Evolutionary conservation across 1,140 invertebrate species (phyloP).

Genomic region (Cyrtorhinus lividipennis): DNA sequence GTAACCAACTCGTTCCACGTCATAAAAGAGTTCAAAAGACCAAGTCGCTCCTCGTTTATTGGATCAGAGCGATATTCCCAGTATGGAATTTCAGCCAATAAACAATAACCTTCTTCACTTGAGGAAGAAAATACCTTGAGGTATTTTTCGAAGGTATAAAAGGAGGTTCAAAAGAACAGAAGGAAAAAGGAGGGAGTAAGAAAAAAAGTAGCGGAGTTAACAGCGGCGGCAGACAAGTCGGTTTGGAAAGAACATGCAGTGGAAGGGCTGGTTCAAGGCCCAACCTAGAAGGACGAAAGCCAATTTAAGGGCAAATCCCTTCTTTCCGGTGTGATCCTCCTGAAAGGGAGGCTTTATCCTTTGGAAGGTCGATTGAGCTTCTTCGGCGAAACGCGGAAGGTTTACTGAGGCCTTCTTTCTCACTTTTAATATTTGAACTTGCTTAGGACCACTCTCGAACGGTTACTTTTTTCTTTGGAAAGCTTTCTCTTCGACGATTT

Average conservation of each 20-base stretch:
- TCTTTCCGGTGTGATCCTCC: slow-evolving; percentile 14
- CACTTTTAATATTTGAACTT: slow-evolving; percentile 16
- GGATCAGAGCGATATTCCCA: too few species aligned
- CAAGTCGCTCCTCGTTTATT: too few species aligned
- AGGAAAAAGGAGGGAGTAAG: not conserved
- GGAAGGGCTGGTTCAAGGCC: not conserved
- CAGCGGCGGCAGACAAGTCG: not conserved
- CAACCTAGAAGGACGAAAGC: slow-evolving; percentile 8
- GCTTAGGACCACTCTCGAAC: too few species aligned
- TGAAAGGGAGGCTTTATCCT: slow-evolving; percentile 13
- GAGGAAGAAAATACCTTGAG: too few species aligned
- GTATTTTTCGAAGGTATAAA: too few species aligned
- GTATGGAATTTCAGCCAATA: too few species aligned
- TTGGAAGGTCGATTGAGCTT: slow-evolving; percentile 13
- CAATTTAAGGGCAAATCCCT: slow-evolving; percentile 16
- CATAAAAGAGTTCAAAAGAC: too few species aligned
- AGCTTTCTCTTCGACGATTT: not conserved
- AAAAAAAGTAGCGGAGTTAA: not conserved
- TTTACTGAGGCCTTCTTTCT: too few species aligned
- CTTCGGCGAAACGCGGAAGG: too few species aligned
- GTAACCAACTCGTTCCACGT: too few species aligned
- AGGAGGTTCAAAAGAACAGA: not conserved
- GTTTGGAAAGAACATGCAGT: not conserved
- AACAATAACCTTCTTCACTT: too few species aligned
- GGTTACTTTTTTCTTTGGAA: too few species aligned